Evolutionary conservation across 2,888 invertebrate genomes (phyloP), one percentile per base, ranked within the genome.

Genomic region (Aromia moschata): DNA sequence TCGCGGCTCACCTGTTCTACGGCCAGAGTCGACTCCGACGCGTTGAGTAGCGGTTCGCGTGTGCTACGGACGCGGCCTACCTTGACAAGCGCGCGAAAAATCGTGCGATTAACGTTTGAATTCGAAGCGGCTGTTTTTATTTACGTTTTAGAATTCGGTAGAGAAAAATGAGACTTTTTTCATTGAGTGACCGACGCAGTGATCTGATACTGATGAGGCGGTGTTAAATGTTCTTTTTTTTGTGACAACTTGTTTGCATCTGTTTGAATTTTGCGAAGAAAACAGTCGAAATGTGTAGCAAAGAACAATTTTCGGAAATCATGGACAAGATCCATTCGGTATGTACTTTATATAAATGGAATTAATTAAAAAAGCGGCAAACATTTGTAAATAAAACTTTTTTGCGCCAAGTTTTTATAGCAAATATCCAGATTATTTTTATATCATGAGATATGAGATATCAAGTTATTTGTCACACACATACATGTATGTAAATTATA

Each of bases 241-340:
- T 51, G 38, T 38, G 51, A 51, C 16, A 41, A 40, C 11, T 25
- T 38, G 33, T 3, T 47, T 1, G n/a, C 11, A 41, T 10, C 11
- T 15, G 30, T 14, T 20, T n/a, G 15, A 30, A 20, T 51, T 36
- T 17, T 38, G 49, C 15, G 49, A 38, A 14, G 25, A 36, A 12
- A 41, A 41, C n/a, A n/a, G 9, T 36, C 52, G 77, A 74, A 58
- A 85, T 89, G 88, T 89, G 89, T 81, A 86, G 86, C 78, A 89
- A 87, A 82, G 89, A 88, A 74, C 89, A 89, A 78, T 86, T 89
- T 74, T 84, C 83, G 70, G 87, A 88, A 74, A 84, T 89, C 75
- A 86, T 89, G 83, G 88, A 89, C 79, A 89, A 89, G 83, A 85
- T 89, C 76, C 89, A 89, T 82, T 86, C 87, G 88, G 89, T 89